These are phyloP conservation scores for Sebastes fasciatus DNA, from an alignment of 2,113 vertebrate genomes.

Conservation along the genomic window DNA sequence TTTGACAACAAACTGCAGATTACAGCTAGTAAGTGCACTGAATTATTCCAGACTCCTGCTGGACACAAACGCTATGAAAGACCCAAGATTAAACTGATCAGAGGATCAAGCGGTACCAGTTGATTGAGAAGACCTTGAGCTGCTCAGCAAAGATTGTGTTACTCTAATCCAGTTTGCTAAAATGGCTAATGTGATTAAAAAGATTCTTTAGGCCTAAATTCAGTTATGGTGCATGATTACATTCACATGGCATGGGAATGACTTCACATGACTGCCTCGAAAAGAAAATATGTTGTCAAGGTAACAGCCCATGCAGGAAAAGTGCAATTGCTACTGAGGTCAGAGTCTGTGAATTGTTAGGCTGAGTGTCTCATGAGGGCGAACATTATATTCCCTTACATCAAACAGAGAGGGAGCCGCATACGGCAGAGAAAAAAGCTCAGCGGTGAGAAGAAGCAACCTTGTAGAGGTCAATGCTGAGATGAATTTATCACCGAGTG, in stretches of 20 bases:
- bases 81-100: constrained; percentile 64
- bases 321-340: constrained; percentile 40
- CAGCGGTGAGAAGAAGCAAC: constrained; percentile 36
- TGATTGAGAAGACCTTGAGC: constrained; percentile 73
- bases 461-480: constrained; percentile 2
- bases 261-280: constrained; percentile 77
- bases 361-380: constrained; percentile 16
- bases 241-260: constrained; percentile 79
- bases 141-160: constrained; percentile 68
- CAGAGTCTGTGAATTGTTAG: constrained; percentile 40
- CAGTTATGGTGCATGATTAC: constrained; percentile 73
- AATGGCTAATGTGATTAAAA: constrained; percentile 79
- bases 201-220: constrained; percentile 73
- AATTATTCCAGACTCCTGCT: constrained; percentile 37
- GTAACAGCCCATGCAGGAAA: constrained; percentile 57
- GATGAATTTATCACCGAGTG: constrained; percentile 17
- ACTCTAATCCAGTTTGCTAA: constrained; percentile 79
- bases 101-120: constrained; percentile 66
- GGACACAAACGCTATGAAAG: constrained; percentile 40
- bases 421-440: neutral
- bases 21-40: constrained; percentile 26
- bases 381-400: constrained; percentile 35
- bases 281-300: constrained; percentile 66
- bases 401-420: constrained; percentile 26
- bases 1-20: constrained; percentile 54